Percentiles rank a stretch among this genome's conserved stretches.
Conservation (phyloP, 2,797 vertebrate genomes). For the Brachyrhaphis roseni region DNA sequence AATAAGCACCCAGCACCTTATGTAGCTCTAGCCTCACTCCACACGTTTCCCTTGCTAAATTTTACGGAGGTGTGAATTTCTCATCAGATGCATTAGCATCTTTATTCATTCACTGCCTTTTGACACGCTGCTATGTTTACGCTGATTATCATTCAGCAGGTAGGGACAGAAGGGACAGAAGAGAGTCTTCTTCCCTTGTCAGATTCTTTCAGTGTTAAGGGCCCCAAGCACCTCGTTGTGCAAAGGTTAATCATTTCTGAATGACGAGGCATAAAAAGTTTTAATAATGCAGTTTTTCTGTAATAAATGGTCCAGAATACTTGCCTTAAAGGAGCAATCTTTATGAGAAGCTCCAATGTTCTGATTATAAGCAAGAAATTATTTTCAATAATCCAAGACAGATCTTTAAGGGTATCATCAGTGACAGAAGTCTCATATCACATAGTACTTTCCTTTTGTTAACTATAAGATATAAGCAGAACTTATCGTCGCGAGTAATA, state of each 20-base stretch:
- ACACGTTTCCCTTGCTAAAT: slow-evolving; percentile 72
- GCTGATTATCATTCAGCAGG: slow-evolving; percentile 66
- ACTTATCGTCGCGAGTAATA: background rate
- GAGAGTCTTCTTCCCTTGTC: slow-evolving; percentile 42
- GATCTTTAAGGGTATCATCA: background rate
- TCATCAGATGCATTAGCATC: slow-evolving; percentile 77
- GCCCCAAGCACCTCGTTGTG: slow-evolving; percentile 34
- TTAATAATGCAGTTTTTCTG: slow-evolving; percentile 71
- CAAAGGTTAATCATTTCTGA: slow-evolving; percentile 77
- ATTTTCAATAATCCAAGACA: background rate
- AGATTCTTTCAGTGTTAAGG: slow-evolving; percentile 37
- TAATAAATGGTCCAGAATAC: slow-evolving; percentile 72
- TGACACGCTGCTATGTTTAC: slow-evolving; percentile 21
- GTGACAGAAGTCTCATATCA: background rate
- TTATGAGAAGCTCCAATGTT: slow-evolving; percentile 67
- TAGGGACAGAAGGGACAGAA: slow-evolving; percentile 21
- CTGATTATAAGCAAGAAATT: slow-evolving; percentile 73
- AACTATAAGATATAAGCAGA: background rate
- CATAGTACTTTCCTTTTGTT: background rate
- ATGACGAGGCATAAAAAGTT: slow-evolving; percentile 68
- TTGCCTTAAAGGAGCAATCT: slow-evolving; percentile 59
- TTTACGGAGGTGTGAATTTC: slow-evolving; percentile 77
- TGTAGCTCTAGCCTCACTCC: slow-evolving; percentile 51
- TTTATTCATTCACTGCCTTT: slow-evolving; percentile 61
- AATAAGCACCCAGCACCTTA: slow-evolving; percentile 71